These are phyloP conservation scores for Xenopus tropicalis DNA, from an alignment of 2,113 vertebrate species.

Conservation along the genomic window DNA sequence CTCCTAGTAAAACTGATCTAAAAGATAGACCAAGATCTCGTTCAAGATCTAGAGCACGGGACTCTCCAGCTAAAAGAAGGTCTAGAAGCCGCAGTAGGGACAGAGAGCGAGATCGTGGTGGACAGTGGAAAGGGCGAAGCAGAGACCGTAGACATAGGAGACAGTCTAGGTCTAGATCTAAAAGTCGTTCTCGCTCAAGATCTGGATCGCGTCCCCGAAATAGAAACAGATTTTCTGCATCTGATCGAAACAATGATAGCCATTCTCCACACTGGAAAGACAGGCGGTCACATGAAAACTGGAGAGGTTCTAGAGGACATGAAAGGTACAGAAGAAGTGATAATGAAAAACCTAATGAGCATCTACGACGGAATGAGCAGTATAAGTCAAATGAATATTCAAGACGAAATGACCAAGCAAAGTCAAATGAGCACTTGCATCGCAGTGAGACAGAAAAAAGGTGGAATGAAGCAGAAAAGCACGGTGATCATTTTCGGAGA, in stretches of 20 bases:
- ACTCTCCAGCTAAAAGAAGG: slow-evolving; percentile 64
- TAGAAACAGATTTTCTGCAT: slow-evolving; percentile 68
- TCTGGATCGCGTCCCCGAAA: slow-evolving; percentile 70
- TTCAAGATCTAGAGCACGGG: slow-evolving; percentile 59
- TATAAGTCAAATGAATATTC: slow-evolving; percentile 59
- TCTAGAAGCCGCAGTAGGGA: slow-evolving; percentile 76
- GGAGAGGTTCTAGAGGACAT: slow-evolving; percentile 69
- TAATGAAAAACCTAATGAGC: slow-evolving; percentile 59
- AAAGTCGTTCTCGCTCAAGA: slow-evolving; percentile 76
- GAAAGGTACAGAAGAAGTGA: slow-evolving; percentile 69
- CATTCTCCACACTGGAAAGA: slow-evolving; percentile 84
- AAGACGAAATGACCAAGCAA: slow-evolving; percentile 68
- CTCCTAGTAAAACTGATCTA: slow-evolving; percentile 71
- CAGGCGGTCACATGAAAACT: slow-evolving; percentile 69
- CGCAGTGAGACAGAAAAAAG: neutral
- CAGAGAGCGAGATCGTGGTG: slow-evolving; percentile 67
- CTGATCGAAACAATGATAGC: slow-evolving; percentile 65
- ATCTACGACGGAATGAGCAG: neutral
- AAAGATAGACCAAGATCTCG: slow-evolving; percentile 67
- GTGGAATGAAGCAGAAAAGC: neutral
- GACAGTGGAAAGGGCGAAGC: slow-evolving; percentile 73
- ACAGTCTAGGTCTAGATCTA: slow-evolving; percentile 73
- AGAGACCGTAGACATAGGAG: slow-evolving; percentile 72
- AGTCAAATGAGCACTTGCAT: slow-evolving; percentile 42
- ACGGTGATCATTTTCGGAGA: slow-evolving; percentile 64